Evolutionary conservation across 2,797 vertebrate species (phyloP).

Genomic region (Eremophila alpestris): DNA sequence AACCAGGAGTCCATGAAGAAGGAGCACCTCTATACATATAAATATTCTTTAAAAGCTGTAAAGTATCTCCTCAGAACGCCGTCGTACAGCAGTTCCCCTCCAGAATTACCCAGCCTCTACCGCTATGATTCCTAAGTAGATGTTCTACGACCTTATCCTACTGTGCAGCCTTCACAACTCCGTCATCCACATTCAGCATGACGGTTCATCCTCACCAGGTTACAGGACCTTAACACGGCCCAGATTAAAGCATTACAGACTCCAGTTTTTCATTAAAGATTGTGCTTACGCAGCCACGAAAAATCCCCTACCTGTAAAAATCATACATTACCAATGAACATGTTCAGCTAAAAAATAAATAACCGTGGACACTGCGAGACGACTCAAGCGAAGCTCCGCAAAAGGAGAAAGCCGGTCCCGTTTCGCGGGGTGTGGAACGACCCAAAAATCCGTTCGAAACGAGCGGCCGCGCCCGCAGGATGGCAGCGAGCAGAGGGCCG

Average conservation of each 20-base stretch:
- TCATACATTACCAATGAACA: rapidly evolving
- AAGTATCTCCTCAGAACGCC: neutral
- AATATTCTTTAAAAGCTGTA: rapidly evolving
- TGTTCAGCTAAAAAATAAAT: neutral
- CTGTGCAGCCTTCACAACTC: neutral
- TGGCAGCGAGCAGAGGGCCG: neutral
- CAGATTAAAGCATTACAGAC: neutral
- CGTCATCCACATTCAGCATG: neutral
- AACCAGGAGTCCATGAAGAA: neutral
- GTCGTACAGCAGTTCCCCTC: rapidly evolving
- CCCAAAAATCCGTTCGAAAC: neutral
- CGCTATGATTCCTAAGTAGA: neutral
- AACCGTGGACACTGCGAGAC: rapidly evolving
- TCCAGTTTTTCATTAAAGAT: neutral
- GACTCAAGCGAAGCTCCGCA: rapidly evolving
- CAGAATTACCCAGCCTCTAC: neutral
- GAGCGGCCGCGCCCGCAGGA: neutral
- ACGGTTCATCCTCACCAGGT: neutral
- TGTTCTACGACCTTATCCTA: neutral
- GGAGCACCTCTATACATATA: rapidly evolving
- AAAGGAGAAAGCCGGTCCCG: neutral
- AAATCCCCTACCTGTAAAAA: rapidly evolving
- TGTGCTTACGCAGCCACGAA: neutral
- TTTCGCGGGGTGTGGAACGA: neutral
- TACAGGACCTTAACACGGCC: neutral